Evolutionary conservation across 2,797 vertebrate species (phyloP).

Genomic region (Meriones psammophilus): DNA sequence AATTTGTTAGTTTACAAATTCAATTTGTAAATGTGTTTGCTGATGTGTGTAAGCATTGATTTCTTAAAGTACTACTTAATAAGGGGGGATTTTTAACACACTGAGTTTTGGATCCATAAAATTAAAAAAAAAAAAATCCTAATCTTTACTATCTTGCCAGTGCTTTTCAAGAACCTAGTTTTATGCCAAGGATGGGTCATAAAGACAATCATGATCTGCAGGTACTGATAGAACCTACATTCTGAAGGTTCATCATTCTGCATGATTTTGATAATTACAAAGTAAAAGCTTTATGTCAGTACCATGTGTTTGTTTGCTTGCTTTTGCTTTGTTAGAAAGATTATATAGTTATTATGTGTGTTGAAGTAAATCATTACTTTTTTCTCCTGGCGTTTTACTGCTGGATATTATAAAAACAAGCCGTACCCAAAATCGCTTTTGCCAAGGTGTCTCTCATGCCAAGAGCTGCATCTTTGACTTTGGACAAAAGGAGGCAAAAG

Average conservation of each 20-base stretch:
- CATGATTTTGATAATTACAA: constrained; percentile 58
- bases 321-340: constrained; percentile 59
- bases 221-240: background rate
- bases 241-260: background rate
- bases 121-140: background rate
- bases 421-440: background rate
- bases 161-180: constrained; percentile 10
- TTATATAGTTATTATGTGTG: background rate
- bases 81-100: constrained; percentile 46
- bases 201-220: background rate
- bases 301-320: constrained; percentile 10
- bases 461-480: background rate
- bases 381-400: background rate
- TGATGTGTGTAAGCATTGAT: background rate
- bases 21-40: background rate
- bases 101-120: constrained; percentile 18
- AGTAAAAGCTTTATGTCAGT: constrained; percentile 38
- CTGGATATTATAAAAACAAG: background rate
- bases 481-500: background rate
- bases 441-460: no score
- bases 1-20: constrained; percentile 71
- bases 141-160: constrained; percentile 15
- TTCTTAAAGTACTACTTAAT: constrained; percentile 44
- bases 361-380: background rate
- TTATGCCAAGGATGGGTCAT: background rate